Conservation (phyloP, 2,113 vertebrate genomes). For the Origma solitaria region DNA sequence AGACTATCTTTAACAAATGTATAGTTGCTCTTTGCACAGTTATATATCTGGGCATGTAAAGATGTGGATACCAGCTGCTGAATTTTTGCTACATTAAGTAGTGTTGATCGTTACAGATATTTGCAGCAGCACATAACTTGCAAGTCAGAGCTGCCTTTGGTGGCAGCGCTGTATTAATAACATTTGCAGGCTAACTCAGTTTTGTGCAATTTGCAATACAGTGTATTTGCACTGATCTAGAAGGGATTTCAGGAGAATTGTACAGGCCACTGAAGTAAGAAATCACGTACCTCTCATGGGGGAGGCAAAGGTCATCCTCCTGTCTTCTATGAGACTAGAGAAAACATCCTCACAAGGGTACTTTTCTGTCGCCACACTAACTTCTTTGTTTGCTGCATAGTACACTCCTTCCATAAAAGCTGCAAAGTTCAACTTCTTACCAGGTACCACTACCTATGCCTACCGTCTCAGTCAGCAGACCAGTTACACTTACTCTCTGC, state of each 20-base stretch:
- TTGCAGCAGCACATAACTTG: background rate
- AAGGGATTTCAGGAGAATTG: background rate
- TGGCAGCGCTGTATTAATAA: background rate
- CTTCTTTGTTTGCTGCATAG: background rate
- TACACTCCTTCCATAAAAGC: background rate
- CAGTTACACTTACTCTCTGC: background rate
- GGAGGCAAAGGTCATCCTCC: background rate
- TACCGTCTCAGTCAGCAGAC: background rate
- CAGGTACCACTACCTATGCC: background rate
- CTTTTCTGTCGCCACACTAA: background rate
- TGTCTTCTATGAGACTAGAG: background rate
- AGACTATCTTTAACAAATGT: background rate
- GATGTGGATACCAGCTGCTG: background rate
- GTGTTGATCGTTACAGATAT: background rate
- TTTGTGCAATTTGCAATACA: background rate
- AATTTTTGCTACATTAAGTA: background rate
- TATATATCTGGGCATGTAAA: background rate
- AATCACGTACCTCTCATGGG: fast-evolving
- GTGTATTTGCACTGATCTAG: background rate
- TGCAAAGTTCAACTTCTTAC: background rate
- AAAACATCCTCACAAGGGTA: background rate
- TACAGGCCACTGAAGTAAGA: background rate
- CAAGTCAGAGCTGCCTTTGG: background rate
- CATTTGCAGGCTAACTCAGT: background rate
- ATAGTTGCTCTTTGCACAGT: background rate